These are phyloP conservation scores for Potamarius usumacintae DNA, from an alignment of 2,113 vertebrate genomes.

Conservation along the genomic window DNA sequence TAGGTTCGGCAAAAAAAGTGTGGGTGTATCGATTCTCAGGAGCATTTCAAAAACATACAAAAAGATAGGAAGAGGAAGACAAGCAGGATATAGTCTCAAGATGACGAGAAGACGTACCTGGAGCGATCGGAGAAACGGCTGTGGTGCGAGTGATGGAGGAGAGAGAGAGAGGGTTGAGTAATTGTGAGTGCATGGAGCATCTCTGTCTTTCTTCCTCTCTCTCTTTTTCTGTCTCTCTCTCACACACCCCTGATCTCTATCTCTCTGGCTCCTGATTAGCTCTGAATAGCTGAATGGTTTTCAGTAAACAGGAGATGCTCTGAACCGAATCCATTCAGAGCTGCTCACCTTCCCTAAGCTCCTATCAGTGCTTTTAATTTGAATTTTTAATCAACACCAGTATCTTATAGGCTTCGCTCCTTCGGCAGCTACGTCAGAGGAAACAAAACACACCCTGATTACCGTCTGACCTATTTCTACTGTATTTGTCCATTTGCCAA, in stretches of 20 bases:
- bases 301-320: slow-evolving; percentile 58
- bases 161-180: neutral
- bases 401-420: neutral
- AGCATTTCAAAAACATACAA: neutral
- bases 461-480: neutral
- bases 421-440: neutral
- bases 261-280: slow-evolving; percentile 64
- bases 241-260: slow-evolving; percentile 54
- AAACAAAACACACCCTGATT: neutral
- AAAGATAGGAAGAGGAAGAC: neutral
- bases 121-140: neutral
- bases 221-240: neutral
- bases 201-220: neutral
- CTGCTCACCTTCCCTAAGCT: slow-evolving; percentile 38
- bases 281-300: slow-evolving; percentile 64
- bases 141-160: neutral
- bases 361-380: slow-evolving; percentile 44
- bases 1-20: neutral
- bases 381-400: slow-evolving; percentile 23
- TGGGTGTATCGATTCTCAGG: neutral
- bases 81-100: neutral
- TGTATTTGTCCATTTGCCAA: neutral
- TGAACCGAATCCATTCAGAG: slow-evolving; percentile 66
- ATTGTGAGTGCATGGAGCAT: neutral
- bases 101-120: slow-evolving; percentile 11